Base-by-base conservation (phyloP, 1,140 invertebrate genomes). In the Achatina immaculata region DNA sequence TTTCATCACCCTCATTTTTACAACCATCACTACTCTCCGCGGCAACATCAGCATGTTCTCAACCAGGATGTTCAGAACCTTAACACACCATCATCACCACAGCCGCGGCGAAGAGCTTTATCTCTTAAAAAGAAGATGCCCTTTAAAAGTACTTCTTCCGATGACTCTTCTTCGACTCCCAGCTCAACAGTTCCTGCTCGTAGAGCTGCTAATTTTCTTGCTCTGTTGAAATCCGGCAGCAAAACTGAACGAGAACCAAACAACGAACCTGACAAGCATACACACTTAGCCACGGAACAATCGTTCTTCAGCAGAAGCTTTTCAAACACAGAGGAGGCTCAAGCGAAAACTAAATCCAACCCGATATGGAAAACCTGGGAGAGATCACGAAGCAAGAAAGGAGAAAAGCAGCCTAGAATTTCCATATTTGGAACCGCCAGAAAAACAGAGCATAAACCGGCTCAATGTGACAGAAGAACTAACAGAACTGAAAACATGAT, bases 311-410 rank as follows among this genome's bases (percentile, higher is more conserved):
- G n/a, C n/a, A 31, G 51, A 58, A 73, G 40, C 40, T 31, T 9
- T 48, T 21, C 66, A 14, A 71, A 2, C 28, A 45, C 40, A 6
- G n/a, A 69, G 19, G 77, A 34, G 16, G 58, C 19, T n/a, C 31
- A 78, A 21, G 9, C 36, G 48, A 78, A 66, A 31, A 38, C n/a
- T 9, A 78, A 78, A 36, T 28, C 31, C 31, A 78, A 66, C 19
- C 77, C 77, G 24, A n/a, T n/a, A n/a, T 79, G 77, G 77, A 79
- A 79, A 71, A 79, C 77, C 19, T 79, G 77, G 77, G 77, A 79
- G 38, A 68, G 77, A 43, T 40, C 65, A n/a, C 24, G 31, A 19
- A 71, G 40, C 11, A 79, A 65, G 38, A 34, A 58, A 43, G 1
- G 4, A 2, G 55, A 71, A 24, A 79, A 68, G 24, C n/a, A 4